Base-by-base conservation (phyloP, 2,797 vertebrate genomes). In the Triplophysa bombifrons region DNA sequence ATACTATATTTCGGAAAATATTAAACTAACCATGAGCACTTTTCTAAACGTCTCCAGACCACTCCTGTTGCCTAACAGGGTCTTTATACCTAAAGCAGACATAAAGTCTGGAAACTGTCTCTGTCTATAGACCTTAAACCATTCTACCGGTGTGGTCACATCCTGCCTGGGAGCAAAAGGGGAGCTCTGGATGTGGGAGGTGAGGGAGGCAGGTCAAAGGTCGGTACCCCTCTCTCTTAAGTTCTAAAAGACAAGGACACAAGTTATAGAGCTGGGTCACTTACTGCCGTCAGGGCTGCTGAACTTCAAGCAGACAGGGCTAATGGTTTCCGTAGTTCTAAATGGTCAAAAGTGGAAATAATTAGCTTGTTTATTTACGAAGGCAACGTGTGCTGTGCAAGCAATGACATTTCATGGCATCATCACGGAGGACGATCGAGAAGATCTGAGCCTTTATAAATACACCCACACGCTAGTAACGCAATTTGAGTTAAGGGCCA, bases 41-140 rank as follows among this genome's bases (percentile, higher is more conserved):
- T 79, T n/a, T 20, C n/a, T 55, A 63, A 27, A 61, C 58, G 2
- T 19, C 27, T 76, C 71, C 48, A 61, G 78, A 76, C 65, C n/a
- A 61, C 48, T 61, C 46, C 60, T 60, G 61, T 72, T 77, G 69
- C 27, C 48, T 71, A 67, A 74, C 53, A 50, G 55, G 44, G 51
- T 74, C 80, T 69, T 72, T 25, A 51, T 82, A 55, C 53, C 50
- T 69, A 69, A 72, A 80, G 72, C 90, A 91, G 92, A 93, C 90
- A 83, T 73, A 46, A 74, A 84, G 92, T 93, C 93, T 94, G 93
- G 92, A 91, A 89, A 92, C 86, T 85, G 90, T 94, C 90, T 93
- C 81, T 82, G 90, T 91, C 91, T 89, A 91, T 87, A 83, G 89
- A 48, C 69, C 69, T 77, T 64, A 63, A 86, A 86, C 81, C 90